phyloP scores from a whole-genome alignment of 2,888 invertebrate genomes.

The Hypena proboscidalis region DNA sequence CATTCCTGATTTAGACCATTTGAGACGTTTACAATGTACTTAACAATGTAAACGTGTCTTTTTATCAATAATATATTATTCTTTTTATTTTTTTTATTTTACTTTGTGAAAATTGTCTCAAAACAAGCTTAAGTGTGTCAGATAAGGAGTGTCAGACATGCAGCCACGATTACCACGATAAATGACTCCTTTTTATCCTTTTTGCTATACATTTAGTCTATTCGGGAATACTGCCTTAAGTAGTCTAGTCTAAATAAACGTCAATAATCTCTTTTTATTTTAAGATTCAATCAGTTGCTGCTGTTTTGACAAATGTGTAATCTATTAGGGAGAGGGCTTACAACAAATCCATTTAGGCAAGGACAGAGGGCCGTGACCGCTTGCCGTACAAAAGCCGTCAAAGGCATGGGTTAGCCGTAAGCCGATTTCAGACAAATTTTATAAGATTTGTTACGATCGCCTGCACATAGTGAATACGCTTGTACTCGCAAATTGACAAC shows the following conservation, averaged over 20 bases:
- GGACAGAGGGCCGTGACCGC: constrained; percentile 38
- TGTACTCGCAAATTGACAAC: constrained; percentile 34
- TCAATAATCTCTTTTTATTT: constrained; percentile 11
- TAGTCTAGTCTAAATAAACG: constrained; percentile 3
- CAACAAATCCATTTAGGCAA: constrained; percentile 55
- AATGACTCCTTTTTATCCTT: no score
- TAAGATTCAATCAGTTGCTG: constrained; percentile 38
- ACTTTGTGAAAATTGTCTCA: no score
- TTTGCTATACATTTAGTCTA: no score
- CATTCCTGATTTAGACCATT: no score
- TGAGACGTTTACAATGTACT: no score
- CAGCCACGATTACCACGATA: no score
- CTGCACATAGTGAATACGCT: constrained; percentile 26
- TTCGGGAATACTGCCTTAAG: no score
- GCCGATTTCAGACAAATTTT: constrained; percentile 48
- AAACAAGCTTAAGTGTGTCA: no score
- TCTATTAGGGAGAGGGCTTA: constrained; percentile 54
- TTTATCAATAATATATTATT: no score
- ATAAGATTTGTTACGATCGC: constrained; percentile 41
- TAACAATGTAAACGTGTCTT: no score
- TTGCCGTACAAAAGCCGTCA: constrained; percentile 43
- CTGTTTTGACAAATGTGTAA: constrained; percentile 66
- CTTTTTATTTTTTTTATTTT: no score
- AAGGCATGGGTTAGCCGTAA: constrained; percentile 42
- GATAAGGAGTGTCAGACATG: no score